A percentile compares a stretch with the other conserved stretches of the same genome.
Conservation (phyloP, 2,113 vertebrate genomes). For the Oreocharis arfaki region DNA sequence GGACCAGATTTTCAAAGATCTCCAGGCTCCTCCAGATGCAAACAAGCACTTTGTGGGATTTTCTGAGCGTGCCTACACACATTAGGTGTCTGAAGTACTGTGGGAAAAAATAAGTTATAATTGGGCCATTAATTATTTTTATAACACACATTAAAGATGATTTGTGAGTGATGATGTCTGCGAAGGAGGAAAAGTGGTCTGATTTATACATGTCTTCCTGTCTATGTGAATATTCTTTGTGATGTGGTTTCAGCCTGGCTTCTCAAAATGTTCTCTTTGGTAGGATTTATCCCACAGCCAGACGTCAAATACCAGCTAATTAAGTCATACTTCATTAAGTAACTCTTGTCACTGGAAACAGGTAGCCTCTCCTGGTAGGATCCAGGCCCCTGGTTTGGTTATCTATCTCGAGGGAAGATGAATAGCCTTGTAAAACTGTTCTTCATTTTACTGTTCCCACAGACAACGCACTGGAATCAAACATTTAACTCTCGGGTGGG, state of each 20-base stretch:
- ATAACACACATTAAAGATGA: background rate
- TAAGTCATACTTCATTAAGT: background rate
- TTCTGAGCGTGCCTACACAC: background rate
- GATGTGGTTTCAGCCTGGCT: background rate
- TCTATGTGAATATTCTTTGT: background rate
- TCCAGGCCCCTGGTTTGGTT: background rate
- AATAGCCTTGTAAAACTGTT: background rate
- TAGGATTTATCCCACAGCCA: background rate
- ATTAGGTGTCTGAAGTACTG: background rate
- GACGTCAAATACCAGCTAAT: background rate
- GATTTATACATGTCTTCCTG: background rate
- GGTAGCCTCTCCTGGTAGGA: background rate
- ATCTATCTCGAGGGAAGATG: background rate
- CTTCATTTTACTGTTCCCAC: background rate
- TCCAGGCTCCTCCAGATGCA: background rate
- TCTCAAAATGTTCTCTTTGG: background rate
- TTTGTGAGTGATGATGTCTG: background rate
- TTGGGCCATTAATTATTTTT: background rate
- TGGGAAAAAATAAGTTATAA: background rate
- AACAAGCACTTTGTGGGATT: background rate
- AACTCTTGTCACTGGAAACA: background rate
- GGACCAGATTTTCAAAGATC: background rate
- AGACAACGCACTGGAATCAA: background rate
- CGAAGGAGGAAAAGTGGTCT: background rate
- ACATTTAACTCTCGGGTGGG: background rate